These are phyloP conservation scores for Bombus picipes DNA, from an alignment of 1,140 invertebrate species.

Conservation along the genomic window DNA sequence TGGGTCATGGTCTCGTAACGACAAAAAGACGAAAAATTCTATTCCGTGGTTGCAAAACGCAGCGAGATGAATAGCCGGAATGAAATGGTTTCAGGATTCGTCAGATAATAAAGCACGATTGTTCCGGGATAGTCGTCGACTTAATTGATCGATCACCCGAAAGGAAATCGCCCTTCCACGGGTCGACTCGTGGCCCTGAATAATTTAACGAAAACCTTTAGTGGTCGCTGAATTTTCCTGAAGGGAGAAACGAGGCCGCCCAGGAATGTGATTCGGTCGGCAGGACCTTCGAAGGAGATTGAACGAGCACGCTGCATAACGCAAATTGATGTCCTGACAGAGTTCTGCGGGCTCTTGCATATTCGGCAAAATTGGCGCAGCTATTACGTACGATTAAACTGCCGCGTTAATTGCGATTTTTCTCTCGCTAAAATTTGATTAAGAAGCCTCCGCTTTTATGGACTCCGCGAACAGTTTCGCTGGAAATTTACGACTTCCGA, in stretches of 20 bases:
- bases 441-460: background rate
- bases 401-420: constrained; percentile 40
- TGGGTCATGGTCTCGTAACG: too few relatives aligned
- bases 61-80: background rate
- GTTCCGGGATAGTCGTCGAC: constrained; percentile 50
- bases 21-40: too few relatives aligned
- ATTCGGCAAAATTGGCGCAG: constrained; percentile 49
- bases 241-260: constrained; percentile 9
- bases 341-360: constrained; percentile 22
- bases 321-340: constrained; percentile 49
- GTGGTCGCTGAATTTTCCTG: constrained; percentile 45
- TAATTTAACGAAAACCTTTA: constrained; percentile 55
- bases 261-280: constrained; percentile 51
- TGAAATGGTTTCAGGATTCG: constrained; percentile 39
- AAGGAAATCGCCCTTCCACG: constrained; percentile 43
- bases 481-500: background rate
- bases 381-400: constrained; percentile 43
- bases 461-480: background rate
- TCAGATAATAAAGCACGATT: constrained; percentile 52
- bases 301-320: constrained; percentile 35
- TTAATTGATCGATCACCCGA: constrained; percentile 54
- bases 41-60: too few relatives aligned
- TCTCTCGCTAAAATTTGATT: constrained; percentile 22
- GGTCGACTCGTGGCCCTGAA: constrained; percentile 43
- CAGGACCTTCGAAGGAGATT: constrained; percentile 52